phyloP scores from a whole-genome alignment of 2,113 vertebrate genomes.

The Lepidothrix coronata region DNA sequence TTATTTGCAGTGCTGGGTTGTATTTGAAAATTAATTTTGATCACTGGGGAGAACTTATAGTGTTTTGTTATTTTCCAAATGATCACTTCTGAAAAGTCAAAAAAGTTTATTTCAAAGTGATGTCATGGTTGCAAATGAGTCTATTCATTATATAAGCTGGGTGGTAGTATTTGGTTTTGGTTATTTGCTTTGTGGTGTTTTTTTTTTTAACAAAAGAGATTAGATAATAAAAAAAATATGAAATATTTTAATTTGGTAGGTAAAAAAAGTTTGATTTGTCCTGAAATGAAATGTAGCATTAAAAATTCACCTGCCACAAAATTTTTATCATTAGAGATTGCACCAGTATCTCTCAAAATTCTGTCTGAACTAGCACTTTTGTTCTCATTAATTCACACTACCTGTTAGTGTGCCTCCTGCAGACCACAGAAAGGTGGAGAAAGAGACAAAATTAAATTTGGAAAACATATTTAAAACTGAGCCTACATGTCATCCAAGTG shows the following conservation, averaged over 20 bases:
- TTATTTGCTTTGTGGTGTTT: not conserved
- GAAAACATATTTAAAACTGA: not conserved
- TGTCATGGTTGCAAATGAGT: not conserved
- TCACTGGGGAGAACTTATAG: not conserved
- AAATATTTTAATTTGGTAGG: not conserved
- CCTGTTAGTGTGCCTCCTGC: not conserved
- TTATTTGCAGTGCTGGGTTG: not conserved
- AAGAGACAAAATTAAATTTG: not conserved
- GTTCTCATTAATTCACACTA: not conserved
- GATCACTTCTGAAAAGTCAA: not conserved
- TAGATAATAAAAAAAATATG: not conserved
- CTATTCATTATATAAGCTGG: fast-evolving
- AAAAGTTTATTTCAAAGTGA: not conserved
- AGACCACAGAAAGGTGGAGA: not conserved
- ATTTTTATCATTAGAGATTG: not conserved
- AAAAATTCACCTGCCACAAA: not conserved
- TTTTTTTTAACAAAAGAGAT: not conserved
- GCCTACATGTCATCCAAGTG: fast-evolving
- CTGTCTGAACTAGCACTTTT: not conserved
- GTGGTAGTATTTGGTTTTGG: not conserved
- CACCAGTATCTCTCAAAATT: not conserved
- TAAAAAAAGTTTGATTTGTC: not conserved
- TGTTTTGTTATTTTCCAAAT: not conserved
- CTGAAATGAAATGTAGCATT: not conserved
- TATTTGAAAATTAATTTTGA: not conserved